phyloP scores from a whole-genome alignment of 2,113 vertebrate genomes.

The Galbula dea region DNA sequence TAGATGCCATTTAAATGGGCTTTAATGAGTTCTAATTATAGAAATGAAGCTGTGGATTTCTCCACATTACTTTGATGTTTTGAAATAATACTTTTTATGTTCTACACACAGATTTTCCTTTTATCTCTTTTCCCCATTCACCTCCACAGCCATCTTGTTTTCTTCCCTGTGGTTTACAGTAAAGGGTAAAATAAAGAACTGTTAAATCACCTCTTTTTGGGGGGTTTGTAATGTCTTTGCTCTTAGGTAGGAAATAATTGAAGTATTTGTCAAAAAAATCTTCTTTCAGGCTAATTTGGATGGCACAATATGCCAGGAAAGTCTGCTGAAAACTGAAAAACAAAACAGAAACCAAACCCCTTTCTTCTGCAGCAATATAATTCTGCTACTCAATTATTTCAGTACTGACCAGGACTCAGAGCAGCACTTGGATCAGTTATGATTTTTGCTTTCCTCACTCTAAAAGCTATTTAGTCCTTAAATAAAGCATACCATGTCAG shows the following conservation, averaged over 20 bases:
- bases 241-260: neutral
- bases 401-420: neutral
- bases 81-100: neutral
- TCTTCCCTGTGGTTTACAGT: neutral
- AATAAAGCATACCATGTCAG: neutral
- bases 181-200: neutral
- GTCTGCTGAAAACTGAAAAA: neutral
- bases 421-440: neutral
- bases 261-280: neutral
- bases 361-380: neutral
- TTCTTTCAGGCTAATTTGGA: neutral
- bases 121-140: neutral
- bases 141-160: neutral
- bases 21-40: neutral
- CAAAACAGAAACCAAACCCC: too few relatives aligned
- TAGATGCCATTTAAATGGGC: neutral
- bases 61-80: neutral
- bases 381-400: neutral
- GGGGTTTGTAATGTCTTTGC: neutral
- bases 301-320: neutral
- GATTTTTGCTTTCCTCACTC: neutral
- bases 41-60: neutral
- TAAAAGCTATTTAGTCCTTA: neutral
- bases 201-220: too few relatives aligned
- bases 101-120: neutral